Percentiles rank a stretch among this genome's conserved stretches.
Conservation (phyloP, 2,888 invertebrate species). For the Arge pagana region DNA sequence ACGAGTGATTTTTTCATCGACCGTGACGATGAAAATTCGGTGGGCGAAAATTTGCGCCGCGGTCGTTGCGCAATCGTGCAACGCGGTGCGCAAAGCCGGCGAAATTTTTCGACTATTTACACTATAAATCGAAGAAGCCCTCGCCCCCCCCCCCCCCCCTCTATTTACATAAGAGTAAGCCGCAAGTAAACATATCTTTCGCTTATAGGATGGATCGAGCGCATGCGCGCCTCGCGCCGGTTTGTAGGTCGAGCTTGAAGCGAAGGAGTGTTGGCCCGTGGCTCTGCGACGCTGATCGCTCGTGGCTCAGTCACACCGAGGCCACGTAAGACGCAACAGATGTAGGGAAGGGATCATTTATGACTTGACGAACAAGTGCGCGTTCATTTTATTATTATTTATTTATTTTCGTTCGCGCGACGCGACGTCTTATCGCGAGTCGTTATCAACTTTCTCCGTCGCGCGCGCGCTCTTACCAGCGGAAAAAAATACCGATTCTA, state of each 20-base stretch:
- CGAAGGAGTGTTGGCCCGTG: no score
- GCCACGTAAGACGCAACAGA: conserved; percentile 31
- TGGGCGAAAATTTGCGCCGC: no score
- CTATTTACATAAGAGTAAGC: conserved; percentile 22
- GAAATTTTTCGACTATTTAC: conserved; percentile 11
- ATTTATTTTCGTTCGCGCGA: no score
- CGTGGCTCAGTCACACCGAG: conserved; percentile 39
- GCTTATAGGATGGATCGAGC: not conserved
- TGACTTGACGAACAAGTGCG: conserved; percentile 21
- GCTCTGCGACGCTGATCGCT: no score
- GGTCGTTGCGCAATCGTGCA: no score
- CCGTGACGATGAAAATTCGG: no score
- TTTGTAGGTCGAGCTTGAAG: conserved; percentile 19
- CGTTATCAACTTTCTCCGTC: no score
- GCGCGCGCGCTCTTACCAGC: no score
- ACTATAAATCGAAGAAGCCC: not conserved
- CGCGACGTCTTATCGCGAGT: no score
- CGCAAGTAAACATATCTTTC: conserved; percentile 18
- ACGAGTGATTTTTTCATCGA: no score
- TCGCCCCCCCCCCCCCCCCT: not conserved
- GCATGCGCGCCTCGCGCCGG: conserved; percentile 11
- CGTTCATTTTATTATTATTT: conserved; percentile 16
- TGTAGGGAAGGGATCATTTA: conserved; percentile 19
- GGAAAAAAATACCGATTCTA: no score
- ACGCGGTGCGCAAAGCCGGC: not conserved